Conservation (phyloP, 1,140 invertebrate species). For the Brachionus rubens region DNA sequence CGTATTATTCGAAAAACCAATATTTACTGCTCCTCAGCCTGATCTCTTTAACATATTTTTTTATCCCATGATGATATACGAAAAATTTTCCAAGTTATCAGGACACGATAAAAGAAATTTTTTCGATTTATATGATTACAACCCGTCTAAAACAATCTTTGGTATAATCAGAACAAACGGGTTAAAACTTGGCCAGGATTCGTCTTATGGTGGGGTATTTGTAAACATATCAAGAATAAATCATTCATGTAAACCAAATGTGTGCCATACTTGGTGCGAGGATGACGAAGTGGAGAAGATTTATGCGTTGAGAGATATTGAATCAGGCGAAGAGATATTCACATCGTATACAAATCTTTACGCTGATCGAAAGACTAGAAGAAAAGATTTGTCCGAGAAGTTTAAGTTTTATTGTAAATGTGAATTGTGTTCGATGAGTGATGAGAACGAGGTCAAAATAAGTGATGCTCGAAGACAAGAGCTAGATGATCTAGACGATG, state of each 20-base stretch:
- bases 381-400: neutral
- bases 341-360: neutral
- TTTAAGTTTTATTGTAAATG: constrained; percentile 17
- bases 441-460: neutral
- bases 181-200: neutral
- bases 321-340: neutral
- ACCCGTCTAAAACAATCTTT: neutral
- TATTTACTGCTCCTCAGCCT: neutral
- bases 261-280: neutral
- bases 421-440: neutral
- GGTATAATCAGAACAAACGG: constrained; percentile 22
- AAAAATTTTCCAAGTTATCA: neutral
- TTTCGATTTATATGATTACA: neutral
- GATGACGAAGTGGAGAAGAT: neutral
- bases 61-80: neutral
- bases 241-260: constrained; percentile 5
- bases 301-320: neutral
- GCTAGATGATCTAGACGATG: neutral
- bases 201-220: neutral
- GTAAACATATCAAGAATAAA: neutral
- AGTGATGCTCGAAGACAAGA: neutral
- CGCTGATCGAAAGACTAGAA: neutral
- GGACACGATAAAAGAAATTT: neutral
- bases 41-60: too few relatives aligned
- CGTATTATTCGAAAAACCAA: neutral